Percentiles rank a stretch among this genome's conserved stretches.
Evolutionary conservation across 1,140 invertebrate species (phyloP).

Genomic region (Pogonomyrmex californicus): DNA sequence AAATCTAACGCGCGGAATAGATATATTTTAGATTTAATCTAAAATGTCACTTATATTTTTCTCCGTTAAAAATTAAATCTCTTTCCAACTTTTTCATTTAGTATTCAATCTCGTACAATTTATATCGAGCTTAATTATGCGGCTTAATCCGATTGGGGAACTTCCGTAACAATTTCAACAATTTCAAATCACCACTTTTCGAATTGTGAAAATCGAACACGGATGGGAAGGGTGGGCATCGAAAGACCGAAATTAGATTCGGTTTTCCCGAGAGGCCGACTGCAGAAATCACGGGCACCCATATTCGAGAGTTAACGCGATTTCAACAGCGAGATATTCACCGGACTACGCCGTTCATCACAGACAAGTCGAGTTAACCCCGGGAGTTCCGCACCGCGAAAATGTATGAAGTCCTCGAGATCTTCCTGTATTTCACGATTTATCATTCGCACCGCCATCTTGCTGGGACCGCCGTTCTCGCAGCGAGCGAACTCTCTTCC

Average conservation of each 20-base stretch:
- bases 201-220: slow-evolving; percentile 18
- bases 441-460: slow-evolving; percentile 69
- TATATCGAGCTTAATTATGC: neutral
- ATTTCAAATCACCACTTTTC: slow-evolving; percentile 27
- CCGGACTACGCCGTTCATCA: slow-evolving; percentile 68
- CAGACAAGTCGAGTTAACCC: slow-evolving; percentile 63
- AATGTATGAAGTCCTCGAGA: slow-evolving; percentile 73
- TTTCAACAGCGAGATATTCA: slow-evolving; percentile 61
- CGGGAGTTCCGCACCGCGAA: slow-evolving; percentile 58
- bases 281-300: slow-evolving; percentile 48
- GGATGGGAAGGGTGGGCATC: neutral
- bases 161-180: neutral
- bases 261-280: slow-evolving; percentile 31
- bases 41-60: neutral
- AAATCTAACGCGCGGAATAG: neutral
- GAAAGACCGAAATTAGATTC: slow-evolving; percentile 50
- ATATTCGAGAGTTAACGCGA: slow-evolving; percentile 64
- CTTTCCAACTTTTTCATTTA: neutral
- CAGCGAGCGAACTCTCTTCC: slow-evolving; percentile 14
- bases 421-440: slow-evolving; percentile 62
- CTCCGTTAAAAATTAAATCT: neutral
- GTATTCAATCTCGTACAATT: slow-evolving; percentile 8
- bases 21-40: neutral
- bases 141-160: neutral
- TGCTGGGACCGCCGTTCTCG: slow-evolving; percentile 28